These are phyloP conservation scores for Scaptodrosophila lebanonensis DNA, from an alignment of 1,140 invertebrate genomes.

Conservation along the genomic window DNA sequence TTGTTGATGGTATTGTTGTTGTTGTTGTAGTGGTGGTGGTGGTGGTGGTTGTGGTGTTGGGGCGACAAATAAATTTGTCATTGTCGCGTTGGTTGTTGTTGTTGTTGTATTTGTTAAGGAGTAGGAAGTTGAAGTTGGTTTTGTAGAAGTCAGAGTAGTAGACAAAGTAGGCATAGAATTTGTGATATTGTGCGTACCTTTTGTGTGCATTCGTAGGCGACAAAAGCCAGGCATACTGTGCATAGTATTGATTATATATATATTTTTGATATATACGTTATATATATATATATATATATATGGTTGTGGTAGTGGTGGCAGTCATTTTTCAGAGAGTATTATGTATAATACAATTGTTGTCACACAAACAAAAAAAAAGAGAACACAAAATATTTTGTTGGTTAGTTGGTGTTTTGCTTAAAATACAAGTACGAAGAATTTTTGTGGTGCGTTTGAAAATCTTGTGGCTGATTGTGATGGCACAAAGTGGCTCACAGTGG, in stretches of 20 bases:
- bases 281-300: slow-evolving; percentile 27
- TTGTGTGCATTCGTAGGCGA: slow-evolving; percentile 97
- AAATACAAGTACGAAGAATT: slow-evolving; percentile 19
- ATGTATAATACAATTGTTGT: slow-evolving; percentile 66
- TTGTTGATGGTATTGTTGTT: slow-evolving; percentile 7
- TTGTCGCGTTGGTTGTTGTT: too few species aligned
- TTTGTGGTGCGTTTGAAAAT: slow-evolving; percentile 9
- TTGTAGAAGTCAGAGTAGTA: slow-evolving; percentile 53
- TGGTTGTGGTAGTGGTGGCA: slow-evolving; percentile 26
- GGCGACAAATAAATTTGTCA: slow-evolving; percentile 18
- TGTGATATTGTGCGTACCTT: slow-evolving; percentile 83
- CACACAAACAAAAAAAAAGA: slow-evolving; percentile 44
- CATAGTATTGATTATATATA: slow-evolving; percentile 63
- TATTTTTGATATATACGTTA: slow-evolving; percentile 28
- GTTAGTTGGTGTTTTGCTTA: slow-evolving; percentile 28
- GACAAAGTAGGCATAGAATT: slow-evolving; percentile 75
- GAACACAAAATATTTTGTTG: slow-evolving; percentile 34
- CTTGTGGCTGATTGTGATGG: slow-evolving; percentile 3
- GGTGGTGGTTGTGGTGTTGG: slow-evolving; percentile 35
- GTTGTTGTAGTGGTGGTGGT: slow-evolving; percentile 4
- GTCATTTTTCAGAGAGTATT: slow-evolving; percentile 38
- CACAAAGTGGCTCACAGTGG: slow-evolving; percentile 1
- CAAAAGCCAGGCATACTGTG: slow-evolving; percentile 96
- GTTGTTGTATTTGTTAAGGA: slow-evolving; percentile 27
- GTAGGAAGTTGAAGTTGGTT: slow-evolving; percentile 64